A percentile compares a stretch with the other conserved stretches of the same genome.
These are phyloP conservation scores for Rhyacophila evoluta DNA, from an alignment of 2,888 invertebrate genomes.

Conservation along the genomic window DNA sequence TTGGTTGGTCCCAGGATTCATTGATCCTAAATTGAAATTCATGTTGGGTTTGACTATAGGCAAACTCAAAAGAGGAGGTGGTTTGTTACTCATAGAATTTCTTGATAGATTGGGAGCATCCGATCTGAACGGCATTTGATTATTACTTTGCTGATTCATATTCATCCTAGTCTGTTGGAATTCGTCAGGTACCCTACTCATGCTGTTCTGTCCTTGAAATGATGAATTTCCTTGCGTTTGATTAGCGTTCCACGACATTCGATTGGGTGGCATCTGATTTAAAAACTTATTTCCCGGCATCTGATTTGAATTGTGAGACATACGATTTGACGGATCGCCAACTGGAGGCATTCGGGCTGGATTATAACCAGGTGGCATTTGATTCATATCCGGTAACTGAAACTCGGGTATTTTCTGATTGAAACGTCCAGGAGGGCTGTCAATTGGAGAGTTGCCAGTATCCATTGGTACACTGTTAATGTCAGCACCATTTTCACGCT, in stretches of 20 bases:
- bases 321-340: too few relatives aligned
- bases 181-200: background rate
- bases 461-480: background rate
- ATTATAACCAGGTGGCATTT: background rate
- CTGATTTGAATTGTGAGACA: background rate
- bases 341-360: background rate
- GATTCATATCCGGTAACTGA: background rate
- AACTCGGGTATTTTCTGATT: background rate
- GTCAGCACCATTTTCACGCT: background rate
- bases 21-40: background rate
- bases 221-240: background rate
- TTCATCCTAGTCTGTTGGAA: background rate
- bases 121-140: background rate
- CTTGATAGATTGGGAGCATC: background rate
- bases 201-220: background rate
- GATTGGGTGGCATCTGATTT: background rate
- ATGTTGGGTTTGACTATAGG: background rate
- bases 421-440: background rate
- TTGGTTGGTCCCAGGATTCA: background rate
- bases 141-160: background rate
- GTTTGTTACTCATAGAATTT: background rate
- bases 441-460: background rate
- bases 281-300: background rate
- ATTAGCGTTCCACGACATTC: background rate
- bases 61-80: background rate